Conservation (phyloP, 2,888 invertebrate species). For the Timema podura region DNA sequence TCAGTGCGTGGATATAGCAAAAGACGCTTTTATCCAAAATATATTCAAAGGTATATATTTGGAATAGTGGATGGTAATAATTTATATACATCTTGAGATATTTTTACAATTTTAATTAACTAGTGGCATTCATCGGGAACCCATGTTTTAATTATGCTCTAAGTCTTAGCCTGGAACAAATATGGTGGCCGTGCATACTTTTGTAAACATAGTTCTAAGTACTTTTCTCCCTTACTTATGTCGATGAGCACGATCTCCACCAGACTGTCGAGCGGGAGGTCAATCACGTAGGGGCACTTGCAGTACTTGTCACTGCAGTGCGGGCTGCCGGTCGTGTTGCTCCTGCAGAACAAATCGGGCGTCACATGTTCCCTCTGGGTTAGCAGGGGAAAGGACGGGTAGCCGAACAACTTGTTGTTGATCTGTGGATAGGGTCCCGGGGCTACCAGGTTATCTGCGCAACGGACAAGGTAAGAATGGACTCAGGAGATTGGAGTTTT, state of each 20-base stretch:
- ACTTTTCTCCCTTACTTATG: slow-evolving; percentile 36
- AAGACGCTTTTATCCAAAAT: too few species aligned
- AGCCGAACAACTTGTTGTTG: slow-evolving; percentile 44
- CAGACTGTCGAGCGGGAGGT: slow-evolving; percentile 38
- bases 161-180: too few species aligned
- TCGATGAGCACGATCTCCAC: slow-evolving; percentile 47
- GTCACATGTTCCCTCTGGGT: slow-evolving; percentile 42
- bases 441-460: slow-evolving; percentile 32
- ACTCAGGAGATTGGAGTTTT: too few species aligned
- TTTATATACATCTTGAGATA: too few species aligned
- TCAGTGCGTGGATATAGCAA: too few species aligned
- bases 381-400: slow-evolving; percentile 42
- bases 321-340: slow-evolving; percentile 32
- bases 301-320: slow-evolving; percentile 40
- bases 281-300: slow-evolving; percentile 42
- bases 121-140: too few species aligned
- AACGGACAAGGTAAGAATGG: neutral
- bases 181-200: too few species aligned
- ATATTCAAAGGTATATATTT: too few species aligned
- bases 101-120: too few species aligned
- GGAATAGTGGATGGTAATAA: too few species aligned
- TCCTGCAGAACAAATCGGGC: slow-evolving; percentile 36
- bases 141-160: too few species aligned
- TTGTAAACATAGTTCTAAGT: too few species aligned
- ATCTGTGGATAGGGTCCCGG: slow-evolving; percentile 43